phyloP scores from a whole-genome alignment of 2,797 vertebrate species.

The Lacerta bilineata region DNA sequence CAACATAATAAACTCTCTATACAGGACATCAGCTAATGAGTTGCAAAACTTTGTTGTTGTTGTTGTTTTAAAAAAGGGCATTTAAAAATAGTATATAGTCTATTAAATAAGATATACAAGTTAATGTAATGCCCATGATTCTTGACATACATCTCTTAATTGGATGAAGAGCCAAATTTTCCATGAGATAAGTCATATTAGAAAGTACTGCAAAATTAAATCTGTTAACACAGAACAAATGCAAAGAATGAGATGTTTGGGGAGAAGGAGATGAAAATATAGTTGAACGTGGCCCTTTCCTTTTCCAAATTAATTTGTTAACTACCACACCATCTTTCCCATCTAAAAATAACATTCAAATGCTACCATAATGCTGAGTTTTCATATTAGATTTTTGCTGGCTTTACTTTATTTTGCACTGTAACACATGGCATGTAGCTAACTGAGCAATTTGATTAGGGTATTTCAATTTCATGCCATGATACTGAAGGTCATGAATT shows the following conservation, averaged over 20 bases:
- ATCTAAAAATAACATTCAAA: neutral
- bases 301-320: neutral
- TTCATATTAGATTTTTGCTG: conserved; percentile 8
- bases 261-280: neutral
- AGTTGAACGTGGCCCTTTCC: neutral
- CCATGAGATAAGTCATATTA: neutral
- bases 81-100: neutral
- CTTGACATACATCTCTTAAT: neutral
- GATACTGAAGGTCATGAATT: conserved; percentile 44
- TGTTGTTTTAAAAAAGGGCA: neutral
- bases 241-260: neutral
- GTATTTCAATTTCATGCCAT: conserved; percentile 18
- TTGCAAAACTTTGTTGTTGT: neutral
- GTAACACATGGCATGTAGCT: neutral
- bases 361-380: neutral
- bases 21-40: neutral
- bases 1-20: neutral
- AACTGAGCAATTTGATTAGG: conserved; percentile 36
- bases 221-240: neutral
- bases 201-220: neutral
- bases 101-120: too few species aligned
- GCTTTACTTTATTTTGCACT: conserved; percentile 2
- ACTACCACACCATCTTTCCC: neutral
- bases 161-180: neutral
- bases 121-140: neutral